Percentiles rank a stretch among this genome's conserved stretches.
These are phyloP conservation scores for Blennius ocellaris DNA, from an alignment of 2,113 vertebrate species.

Conservation along the genomic window DNA sequence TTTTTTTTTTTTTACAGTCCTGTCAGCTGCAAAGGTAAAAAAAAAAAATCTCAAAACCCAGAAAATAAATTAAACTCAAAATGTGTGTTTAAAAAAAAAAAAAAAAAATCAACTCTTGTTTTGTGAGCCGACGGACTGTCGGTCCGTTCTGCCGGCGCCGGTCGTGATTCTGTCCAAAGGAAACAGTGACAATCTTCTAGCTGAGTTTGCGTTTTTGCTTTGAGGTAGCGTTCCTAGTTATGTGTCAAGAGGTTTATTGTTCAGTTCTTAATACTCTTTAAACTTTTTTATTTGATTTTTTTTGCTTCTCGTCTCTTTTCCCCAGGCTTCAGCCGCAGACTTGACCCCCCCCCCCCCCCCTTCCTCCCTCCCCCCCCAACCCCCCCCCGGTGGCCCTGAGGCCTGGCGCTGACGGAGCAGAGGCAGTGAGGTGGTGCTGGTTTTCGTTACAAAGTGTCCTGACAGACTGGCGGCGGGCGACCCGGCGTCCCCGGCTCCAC, in stretches of 20 bases:
- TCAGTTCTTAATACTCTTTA: no score
- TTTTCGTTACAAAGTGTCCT: conserved; percentile 12
- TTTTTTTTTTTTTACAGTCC: conserved; percentile 62
- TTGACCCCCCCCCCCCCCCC: no score
- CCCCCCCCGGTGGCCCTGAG: no score
- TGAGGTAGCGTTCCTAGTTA: conserved; percentile 87
- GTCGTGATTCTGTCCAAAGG: no score
- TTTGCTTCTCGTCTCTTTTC: neutral
- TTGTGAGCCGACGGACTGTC: conserved; percentile 59
- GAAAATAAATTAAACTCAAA: conserved; percentile 77
- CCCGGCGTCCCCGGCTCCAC: conserved; percentile 13
- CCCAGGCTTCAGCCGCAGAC: no score
- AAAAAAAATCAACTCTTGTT: conserved; percentile 40
- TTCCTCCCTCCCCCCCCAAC: no score
- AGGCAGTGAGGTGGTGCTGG: neutral
- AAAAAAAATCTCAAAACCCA: conserved; percentile 49
- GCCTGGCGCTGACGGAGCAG: no score
- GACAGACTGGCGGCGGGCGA: no score
- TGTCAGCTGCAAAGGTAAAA: conserved; percentile 67
- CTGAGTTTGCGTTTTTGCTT: conserved; percentile 72
- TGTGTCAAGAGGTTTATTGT: conserved; percentile 77
- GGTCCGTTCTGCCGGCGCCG: conserved; percentile 28
- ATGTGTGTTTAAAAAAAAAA: no score
- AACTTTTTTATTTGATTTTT: conserved; percentile 61
- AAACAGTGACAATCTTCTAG: conserved; percentile 71